Conservation (phyloP, 2,113 vertebrate genomes). For the Mobula hypostoma region DNA sequence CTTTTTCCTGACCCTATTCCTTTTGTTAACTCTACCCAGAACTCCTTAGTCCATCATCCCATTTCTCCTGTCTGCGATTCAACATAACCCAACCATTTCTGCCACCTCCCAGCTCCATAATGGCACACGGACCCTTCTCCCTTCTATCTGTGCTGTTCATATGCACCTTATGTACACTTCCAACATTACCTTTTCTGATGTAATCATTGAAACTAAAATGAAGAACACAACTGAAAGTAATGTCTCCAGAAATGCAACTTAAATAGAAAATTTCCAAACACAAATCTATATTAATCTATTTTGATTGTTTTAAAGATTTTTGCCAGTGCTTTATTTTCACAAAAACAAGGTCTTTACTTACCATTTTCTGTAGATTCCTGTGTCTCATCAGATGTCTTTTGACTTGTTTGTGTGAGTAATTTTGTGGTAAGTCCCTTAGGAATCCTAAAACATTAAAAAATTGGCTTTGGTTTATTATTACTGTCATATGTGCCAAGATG, state of each 20-base stretch:
- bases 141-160: no score
- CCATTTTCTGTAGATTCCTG: slow-evolving; percentile 56
- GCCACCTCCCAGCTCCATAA: no score
- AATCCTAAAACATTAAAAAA: slow-evolving; percentile 60
- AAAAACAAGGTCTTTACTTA: slow-evolving; percentile 45
- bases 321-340: not conserved
- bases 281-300: not conserved
- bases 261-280: not conserved
- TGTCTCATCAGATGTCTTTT: slow-evolving; percentile 48
- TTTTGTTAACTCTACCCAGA: no score
- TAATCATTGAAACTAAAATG: not conserved
- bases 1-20: no score
- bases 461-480: no score
- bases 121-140: no score
- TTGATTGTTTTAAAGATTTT: not conserved
- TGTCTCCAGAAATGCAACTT: not conserved
- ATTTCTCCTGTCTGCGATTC: no score
- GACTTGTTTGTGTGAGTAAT: slow-evolving; percentile 60
- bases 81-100: no score
- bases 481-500: no score
- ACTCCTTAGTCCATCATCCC: no score
- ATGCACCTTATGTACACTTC: no score
- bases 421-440: slow-evolving; percentile 75
- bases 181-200: not conserved
- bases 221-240: not conserved